Evolutionary conservation across 2,113 vertebrate genomes (phyloP).

Genomic region (Archocentrus centrarchus): DNA sequence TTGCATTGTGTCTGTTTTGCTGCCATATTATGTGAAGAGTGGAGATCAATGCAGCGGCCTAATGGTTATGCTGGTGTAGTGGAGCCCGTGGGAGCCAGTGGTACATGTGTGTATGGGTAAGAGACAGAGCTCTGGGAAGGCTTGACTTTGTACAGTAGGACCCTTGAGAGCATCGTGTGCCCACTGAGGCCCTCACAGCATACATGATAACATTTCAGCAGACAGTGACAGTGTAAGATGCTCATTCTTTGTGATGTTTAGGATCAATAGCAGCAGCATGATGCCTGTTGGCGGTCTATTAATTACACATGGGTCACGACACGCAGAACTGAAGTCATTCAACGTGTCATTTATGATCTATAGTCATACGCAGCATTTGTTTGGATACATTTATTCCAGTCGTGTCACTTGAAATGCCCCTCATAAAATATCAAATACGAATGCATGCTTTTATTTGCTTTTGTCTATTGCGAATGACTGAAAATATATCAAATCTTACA

Average conservation of each 20-base stretch:
- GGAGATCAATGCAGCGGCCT: slow-evolving; percentile 61
- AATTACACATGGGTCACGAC: slow-evolving; percentile 28
- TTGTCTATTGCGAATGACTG: background rate
- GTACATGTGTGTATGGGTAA: slow-evolving; percentile 16
- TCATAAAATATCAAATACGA: background rate
- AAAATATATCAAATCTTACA: background rate
- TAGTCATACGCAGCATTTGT: slow-evolving; percentile 19
- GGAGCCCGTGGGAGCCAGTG: slow-evolving; percentile 28
- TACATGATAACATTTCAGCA: slow-evolving; percentile 46
- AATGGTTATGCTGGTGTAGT: slow-evolving; percentile 46
- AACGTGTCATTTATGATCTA: background rate
- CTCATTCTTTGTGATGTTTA: slow-evolving; percentile 41
- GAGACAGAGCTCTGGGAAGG: slow-evolving; percentile 6
- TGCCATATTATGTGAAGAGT: slow-evolving; percentile 40
- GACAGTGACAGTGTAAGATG: slow-evolving; percentile 21
- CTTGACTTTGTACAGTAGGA: slow-evolving; percentile 10
- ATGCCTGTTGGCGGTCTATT: slow-evolving; percentile 16
- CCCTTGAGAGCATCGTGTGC: background rate
- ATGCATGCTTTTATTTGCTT: background rate
- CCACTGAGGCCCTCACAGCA: slow-evolving; percentile 21
- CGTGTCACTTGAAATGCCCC: background rate
- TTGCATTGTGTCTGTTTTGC: slow-evolving; percentile 50
- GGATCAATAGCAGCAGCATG: slow-evolving; percentile 53
- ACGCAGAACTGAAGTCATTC: background rate
- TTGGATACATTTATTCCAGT: background rate